These are phyloP conservation scores for Apteryx owenii DNA, from an alignment of 2,113 vertebrate genomes.

Conservation along the genomic window DNA sequence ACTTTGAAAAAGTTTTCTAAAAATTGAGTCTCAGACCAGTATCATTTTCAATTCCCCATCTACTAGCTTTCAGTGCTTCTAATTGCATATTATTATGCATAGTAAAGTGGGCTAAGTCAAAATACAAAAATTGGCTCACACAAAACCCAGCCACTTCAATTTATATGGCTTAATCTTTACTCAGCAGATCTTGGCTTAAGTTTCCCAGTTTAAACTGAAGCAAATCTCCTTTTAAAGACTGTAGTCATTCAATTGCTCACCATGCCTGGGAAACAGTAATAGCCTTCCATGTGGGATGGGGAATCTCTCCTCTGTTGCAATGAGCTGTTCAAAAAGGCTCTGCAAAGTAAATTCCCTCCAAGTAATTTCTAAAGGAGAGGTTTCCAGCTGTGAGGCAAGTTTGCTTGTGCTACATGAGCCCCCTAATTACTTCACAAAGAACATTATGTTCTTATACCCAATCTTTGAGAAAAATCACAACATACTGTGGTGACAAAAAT, in stretches of 20 bases:
- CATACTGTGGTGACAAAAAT: neutral
- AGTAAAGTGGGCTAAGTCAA: neutral
- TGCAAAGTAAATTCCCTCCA: neutral
- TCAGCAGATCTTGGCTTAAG: neutral
- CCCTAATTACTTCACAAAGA: constrained; percentile 14
- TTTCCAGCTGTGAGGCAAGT: neutral
- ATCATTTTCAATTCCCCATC: neutral
- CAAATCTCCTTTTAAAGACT: neutral
- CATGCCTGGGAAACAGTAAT: neutral
- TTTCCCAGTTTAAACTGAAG: neutral
- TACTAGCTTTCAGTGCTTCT: neutral
- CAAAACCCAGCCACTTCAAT: neutral
- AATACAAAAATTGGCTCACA: neutral
- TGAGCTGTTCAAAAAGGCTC: neutral
- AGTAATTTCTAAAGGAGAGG: constrained; percentile 4
- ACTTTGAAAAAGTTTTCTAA: neutral
- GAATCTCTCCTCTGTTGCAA: neutral
- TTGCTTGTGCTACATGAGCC: constrained; percentile 7
- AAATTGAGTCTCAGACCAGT: neutral
- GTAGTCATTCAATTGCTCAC: neutral
- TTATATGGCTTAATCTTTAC: neutral
- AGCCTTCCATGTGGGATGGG: neutral
- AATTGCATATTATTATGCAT: neutral
- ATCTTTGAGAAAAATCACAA: neutral
- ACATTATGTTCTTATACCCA: neutral